Evolutionary conservation across 2,113 vertebrate genomes (phyloP), one percentile per base, ranked within the genome.

Genomic region (Sinocyclocheilus maitianheensis): DNA sequence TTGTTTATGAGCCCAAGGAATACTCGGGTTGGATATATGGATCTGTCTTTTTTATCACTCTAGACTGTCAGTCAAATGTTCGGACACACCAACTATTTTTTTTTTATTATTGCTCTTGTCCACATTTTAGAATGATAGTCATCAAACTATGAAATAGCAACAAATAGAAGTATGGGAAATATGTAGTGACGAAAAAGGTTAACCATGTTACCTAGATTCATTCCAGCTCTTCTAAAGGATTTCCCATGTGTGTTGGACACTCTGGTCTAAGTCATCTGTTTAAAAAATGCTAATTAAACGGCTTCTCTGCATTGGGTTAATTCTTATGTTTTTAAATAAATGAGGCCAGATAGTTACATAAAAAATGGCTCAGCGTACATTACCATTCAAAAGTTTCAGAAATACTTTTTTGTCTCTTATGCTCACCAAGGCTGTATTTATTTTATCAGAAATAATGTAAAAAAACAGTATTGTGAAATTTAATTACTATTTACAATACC

Each of bases 1-100:
- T 69, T 67, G 9, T 46, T 67, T 82, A 80, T 62, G 20, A 43
- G 77, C 58, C 40, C 34, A 40, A 43, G 22, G 77, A 80, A 63
- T 63, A 63, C 22, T 63, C 3, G 1, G 13, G 12, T 43, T 63
- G 20, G 30, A 62, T 79, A 60, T 22, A 14, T 79, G 77, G 51
- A 58, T 79, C 26, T 14, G 22, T 80, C 22, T 43, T 80, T 37
- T 37, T 60, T 77, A 60, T 79, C 30, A 79, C 55, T 2, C n/a
- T 30, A 30, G 24, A 77, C 51, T 77, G 4, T 8, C 24, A 30
- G 48, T 55, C 46, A 77, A 55, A 55, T 24, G 43, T 34, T 77
- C 9, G 16, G 48, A 20, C 8, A 53, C 24, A 78, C 53, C 30
- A 40, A 53, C 8, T 60, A 34, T 12, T 48, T 14, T 60, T 48